A percentile compares a stretch with the other conserved stretches of the same genome.
phyloP scores from a whole-genome alignment of 1,140 invertebrate species.

The Sesamia nonagrioides region DNA sequence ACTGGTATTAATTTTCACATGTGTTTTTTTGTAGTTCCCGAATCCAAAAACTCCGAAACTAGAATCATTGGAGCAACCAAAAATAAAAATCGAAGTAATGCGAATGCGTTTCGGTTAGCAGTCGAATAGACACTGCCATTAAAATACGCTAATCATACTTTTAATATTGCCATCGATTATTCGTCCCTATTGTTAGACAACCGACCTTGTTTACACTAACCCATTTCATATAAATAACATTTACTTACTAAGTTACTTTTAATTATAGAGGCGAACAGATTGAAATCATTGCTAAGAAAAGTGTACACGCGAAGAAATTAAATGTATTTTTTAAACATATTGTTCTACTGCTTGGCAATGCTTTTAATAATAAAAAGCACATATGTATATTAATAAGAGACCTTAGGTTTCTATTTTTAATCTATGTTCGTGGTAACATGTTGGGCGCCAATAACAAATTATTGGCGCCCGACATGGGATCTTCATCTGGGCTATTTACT shows the following conservation, averaged over 20 bases:
- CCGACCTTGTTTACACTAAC: constrained; percentile 45
- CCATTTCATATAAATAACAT: constrained; percentile 34
- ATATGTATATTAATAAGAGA: constrained; percentile 12
- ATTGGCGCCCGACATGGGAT: constrained; percentile 22
- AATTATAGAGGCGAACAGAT: constrained; percentile 38
- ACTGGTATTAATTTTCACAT: background rate
- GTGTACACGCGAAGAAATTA: constrained; percentile 42
- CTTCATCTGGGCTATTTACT: background rate
- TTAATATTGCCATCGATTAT: constrained; percentile 36
- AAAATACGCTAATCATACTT: constrained; percentile 43
- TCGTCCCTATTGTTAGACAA: constrained; percentile 32
- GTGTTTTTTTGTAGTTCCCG: background rate
- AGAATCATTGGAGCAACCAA: too few species aligned
- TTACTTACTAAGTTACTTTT: constrained; percentile 16
- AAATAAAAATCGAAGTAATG: background rate
- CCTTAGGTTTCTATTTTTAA: constrained; percentile 19
- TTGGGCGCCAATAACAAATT: constrained; percentile 5
- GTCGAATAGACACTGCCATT: constrained; percentile 39
- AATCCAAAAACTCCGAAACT: too few species aligned
- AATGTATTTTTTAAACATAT: constrained; percentile 44
- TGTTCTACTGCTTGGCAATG: constrained; percentile 35
- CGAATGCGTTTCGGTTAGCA: constrained; percentile 19
- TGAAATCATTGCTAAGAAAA: constrained; percentile 40
- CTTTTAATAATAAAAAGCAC: too few species aligned
- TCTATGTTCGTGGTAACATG: background rate